Conservation (phyloP, 2,888 invertebrate species). For the Platycnemis pennipes region DNA sequence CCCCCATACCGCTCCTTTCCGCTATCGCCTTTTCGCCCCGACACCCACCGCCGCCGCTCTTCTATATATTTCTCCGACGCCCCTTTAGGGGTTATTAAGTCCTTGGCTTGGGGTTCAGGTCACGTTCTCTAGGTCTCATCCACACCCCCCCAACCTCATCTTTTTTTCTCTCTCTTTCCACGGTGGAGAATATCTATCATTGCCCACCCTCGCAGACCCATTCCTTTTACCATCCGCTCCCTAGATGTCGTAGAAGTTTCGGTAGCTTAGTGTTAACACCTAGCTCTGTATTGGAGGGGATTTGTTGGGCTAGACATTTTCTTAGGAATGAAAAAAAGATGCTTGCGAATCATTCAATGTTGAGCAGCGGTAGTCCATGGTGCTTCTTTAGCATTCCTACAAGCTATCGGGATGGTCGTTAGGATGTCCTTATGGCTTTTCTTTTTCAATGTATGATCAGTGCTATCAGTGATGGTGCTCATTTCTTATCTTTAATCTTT, state of each 20-base stretch:
- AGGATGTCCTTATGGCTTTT: slow-evolving; percentile 25
- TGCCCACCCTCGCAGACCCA: background rate
- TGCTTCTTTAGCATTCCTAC: background rate
- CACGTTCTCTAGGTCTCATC: slow-evolving; percentile 56
- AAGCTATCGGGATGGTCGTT: background rate
- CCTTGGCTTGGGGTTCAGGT: slow-evolving; percentile 62
- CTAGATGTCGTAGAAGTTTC: slow-evolving; percentile 57
- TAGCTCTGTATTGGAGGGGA: slow-evolving; percentile 58
- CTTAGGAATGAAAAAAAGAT: background rate
- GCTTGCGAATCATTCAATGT: background rate
- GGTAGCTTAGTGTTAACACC: slow-evolving; percentile 68
- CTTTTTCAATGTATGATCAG: slow-evolving; percentile 12
- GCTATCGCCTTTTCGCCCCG: slow-evolving; percentile 26
- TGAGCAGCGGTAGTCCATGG: background rate
- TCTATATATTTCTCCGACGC: background rate
- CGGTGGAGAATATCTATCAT: background rate
- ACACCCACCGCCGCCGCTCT: slow-evolving; percentile 5
- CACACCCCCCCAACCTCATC: slow-evolving; percentile 43
- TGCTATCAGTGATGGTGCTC: slow-evolving; percentile 18
- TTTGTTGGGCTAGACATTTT: slow-evolving; percentile 56
- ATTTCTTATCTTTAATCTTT: slow-evolving; percentile 59
- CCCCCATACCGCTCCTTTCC: background rate
- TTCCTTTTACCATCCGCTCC: background rate
- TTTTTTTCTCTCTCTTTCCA: slow-evolving; percentile 15
- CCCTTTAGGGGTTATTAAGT: slow-evolving; percentile 56